These are phyloP conservation scores for Pemphredon lugubris DNA, from an alignment of 2,888 invertebrate genomes.

Conservation along the genomic window DNA sequence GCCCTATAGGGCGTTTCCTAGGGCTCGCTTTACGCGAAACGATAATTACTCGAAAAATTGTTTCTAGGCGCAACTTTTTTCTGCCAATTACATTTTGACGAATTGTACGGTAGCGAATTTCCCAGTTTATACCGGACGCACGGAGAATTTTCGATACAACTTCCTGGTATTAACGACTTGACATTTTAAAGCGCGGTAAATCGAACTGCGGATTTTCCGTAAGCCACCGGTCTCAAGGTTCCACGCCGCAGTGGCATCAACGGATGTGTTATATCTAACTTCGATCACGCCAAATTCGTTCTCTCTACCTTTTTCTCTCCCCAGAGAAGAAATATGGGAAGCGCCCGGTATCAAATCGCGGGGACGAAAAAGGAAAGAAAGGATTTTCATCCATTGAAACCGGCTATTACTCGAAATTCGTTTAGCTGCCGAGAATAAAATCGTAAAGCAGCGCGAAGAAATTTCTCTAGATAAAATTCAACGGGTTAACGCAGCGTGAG, in stretches of 20 bases:
- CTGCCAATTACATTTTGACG: no score
- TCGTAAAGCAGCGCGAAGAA: constrained; percentile 8
- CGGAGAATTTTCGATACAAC: neutral
- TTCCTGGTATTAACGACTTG: constrained; percentile 25
- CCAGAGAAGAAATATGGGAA: constrained; percentile 38
- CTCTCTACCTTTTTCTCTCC: constrained; percentile 16
- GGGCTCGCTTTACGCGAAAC: no score
- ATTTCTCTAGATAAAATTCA: constrained; percentile 7
- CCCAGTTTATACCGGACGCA: no score
- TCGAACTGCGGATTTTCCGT: constrained; percentile 31
- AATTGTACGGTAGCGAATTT: no score
- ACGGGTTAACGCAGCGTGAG: neutral
- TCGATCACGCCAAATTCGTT: constrained; percentile 29
- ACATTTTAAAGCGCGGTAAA: constrained; percentile 43
- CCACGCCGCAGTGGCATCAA: neutral
- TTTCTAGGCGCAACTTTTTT: no score
- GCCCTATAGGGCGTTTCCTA: no score
- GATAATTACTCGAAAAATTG: no score
- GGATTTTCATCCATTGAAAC: constrained; percentile 37
- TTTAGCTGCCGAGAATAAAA: constrained; percentile 29
- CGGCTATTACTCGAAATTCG: constrained; percentile 35
- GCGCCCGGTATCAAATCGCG: constrained; percentile 35
- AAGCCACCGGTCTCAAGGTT: constrained; percentile 8
- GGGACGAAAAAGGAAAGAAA: constrained; percentile 11
- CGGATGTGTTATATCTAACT: constrained; percentile 23